Evolutionary conservation across 1,140 invertebrate genomes (phyloP).

Genomic region (Drosophila ercepeae): DNA sequence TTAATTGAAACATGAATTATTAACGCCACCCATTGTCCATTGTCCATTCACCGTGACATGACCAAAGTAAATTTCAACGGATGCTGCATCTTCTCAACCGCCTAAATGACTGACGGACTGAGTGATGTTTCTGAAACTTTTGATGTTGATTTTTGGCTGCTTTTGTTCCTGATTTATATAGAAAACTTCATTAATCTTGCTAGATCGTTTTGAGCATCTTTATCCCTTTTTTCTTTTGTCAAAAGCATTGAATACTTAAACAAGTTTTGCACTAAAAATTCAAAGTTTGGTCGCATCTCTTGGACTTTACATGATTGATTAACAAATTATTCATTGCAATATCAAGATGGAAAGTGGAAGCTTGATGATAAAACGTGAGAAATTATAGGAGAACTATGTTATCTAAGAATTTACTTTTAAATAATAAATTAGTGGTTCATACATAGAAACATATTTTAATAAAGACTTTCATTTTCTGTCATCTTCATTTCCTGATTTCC

Average conservation of each 20-base stretch:
- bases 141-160: conserved; percentile 53
- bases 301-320: conserved; percentile 71
- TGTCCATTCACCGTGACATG: conserved; percentile 66
- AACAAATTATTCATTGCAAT: conserved; percentile 71
- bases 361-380: conserved; percentile 55
- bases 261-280: conserved; percentile 52
- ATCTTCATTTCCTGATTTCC: neutral
- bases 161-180: conserved; percentile 65
- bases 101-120: conserved; percentile 21
- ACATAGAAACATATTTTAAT: neutral
- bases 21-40: conserved; percentile 75
- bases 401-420: neutral
- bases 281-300: conserved; percentile 32
- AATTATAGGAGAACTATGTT: conserved; percentile 8
- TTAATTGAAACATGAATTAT: conserved; percentile 83
- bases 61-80: conserved; percentile 70
- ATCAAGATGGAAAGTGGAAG: neutral
- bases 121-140: conserved; percentile 48
- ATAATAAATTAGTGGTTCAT: neutral
- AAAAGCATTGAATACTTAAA: conserved; percentile 32
- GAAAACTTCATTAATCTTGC: conserved; percentile 76
- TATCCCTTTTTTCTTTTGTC: conserved; percentile 5
- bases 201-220: conserved; percentile 40
- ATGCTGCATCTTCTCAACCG: conserved; percentile 56
- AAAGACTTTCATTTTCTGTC: neutral